A percentile compares a stretch with the other conserved stretches of the same genome.
These are phyloP conservation scores for Artemia franciscana DNA, from an alignment of 1,140 invertebrate species.

Conservation along the genomic window DNA sequence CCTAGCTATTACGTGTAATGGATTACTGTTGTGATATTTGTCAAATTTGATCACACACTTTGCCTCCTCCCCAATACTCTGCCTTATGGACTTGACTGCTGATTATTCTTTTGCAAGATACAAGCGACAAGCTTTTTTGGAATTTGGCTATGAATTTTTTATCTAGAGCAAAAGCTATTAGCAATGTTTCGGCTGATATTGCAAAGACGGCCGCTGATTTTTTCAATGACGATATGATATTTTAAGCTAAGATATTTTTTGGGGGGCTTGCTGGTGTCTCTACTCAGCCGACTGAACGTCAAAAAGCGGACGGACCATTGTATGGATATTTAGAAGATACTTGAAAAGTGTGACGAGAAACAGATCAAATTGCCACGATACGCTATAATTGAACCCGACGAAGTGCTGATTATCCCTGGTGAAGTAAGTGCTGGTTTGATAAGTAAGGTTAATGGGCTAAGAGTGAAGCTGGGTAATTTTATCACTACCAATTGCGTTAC, in stretches of 20 bases:
- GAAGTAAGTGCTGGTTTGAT: neutral
- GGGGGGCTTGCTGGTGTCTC: neutral
- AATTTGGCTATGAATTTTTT: no score
- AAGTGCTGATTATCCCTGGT: neutral
- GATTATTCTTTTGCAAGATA: neutral
- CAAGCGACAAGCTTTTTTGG: no score
- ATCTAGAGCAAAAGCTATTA: no score
- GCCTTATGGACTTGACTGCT: neutral
- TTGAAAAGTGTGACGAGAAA: neutral
- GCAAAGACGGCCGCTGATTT: no score
- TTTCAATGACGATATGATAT: no score
- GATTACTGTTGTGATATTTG: neutral
- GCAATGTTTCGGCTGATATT: no score
- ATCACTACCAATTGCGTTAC: neutral
- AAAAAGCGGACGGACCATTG: neutral
- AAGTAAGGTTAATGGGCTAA: neutral
- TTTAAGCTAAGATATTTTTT: no score
- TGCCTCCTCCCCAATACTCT: neutral
- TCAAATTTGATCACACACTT: neutral
- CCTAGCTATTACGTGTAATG: neutral
- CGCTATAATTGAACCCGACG: no score
- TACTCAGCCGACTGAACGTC: neutral
- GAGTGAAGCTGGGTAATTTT: neutral
- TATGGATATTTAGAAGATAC: neutral
- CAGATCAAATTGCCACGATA: neutral